These are phyloP conservation scores for Penelope pileata DNA, from an alignment of 2,113 vertebrate genomes.

Conservation along the genomic window DNA sequence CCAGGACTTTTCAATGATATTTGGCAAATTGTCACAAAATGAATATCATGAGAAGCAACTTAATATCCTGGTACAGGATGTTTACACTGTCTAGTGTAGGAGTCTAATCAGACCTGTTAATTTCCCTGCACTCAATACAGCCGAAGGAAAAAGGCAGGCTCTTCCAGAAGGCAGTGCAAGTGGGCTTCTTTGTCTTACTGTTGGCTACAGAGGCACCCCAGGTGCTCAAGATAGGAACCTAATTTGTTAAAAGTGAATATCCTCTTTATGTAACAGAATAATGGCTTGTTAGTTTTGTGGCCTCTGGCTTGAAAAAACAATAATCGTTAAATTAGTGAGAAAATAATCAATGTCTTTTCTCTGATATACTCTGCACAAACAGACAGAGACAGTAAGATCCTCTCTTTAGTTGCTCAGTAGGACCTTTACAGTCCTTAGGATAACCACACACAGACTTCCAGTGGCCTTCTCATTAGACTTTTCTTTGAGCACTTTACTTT, in stretches of 20 bases:
- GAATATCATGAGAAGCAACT: not conserved
- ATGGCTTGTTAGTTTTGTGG: not conserved
- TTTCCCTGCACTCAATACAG: not conserved
- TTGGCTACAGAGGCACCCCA: not conserved
- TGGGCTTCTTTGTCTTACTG: not conserved
- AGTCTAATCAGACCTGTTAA: not conserved
- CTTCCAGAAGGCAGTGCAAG: not conserved
- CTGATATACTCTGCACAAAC: not conserved
- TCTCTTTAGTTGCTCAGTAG: not conserved
- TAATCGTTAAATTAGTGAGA: not conserved
- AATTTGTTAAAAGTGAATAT: not conserved
- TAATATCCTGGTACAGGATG: not conserved
- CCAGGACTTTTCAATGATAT: not conserved
- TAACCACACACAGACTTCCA: not conserved
- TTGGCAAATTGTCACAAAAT: not conserved
- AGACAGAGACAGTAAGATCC: not conserved
- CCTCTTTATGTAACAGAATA: not conserved
- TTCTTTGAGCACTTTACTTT: not conserved
- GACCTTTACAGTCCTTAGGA: not conserved
- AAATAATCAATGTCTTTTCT: not conserved
- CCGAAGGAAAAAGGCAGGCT: not conserved
- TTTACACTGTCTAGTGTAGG: not conserved
- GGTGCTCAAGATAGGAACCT: not conserved
- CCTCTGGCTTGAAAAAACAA: not conserved
- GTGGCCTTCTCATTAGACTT: not conserved